Conservation (phyloP, 2,797 vertebrate species). For the Columba guinea region DNA sequence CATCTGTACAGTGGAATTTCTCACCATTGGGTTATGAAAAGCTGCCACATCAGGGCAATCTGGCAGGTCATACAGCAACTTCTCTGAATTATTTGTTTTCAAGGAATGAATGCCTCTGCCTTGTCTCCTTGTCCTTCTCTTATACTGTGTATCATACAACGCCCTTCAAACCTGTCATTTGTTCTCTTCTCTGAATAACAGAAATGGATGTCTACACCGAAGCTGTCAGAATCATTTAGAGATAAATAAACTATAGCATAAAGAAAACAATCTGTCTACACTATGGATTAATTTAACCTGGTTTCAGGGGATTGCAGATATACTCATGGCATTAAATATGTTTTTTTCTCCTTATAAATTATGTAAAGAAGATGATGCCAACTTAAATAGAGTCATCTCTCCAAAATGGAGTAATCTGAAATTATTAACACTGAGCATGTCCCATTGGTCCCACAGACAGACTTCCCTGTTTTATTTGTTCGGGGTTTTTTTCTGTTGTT, state of each 20-base stretch:
- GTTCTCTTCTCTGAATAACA: neutral
- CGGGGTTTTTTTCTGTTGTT: neutral
- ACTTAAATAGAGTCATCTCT: neutral
- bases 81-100: neutral
- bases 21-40: neutral
- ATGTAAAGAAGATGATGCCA: neutral
- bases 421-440: neutral
- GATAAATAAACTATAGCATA: neutral
- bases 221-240: conserved; percentile 4
- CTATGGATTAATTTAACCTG: neutral
- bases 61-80: neutral
- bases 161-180: neutral
- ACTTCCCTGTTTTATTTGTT: neutral
- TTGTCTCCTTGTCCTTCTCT: neutral
- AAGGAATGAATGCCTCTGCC: neutral
- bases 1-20: neutral
- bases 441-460: neutral
- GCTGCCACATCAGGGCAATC: neutral
- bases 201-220: neutral
- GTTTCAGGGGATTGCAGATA: neutral
- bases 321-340: neutral
- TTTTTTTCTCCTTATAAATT: conserved; percentile 9
- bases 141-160: neutral
- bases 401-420: neutral
- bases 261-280: neutral